Conservation (phyloP, 2,797 vertebrate genomes). For the Danio jaintianensis region DNA sequence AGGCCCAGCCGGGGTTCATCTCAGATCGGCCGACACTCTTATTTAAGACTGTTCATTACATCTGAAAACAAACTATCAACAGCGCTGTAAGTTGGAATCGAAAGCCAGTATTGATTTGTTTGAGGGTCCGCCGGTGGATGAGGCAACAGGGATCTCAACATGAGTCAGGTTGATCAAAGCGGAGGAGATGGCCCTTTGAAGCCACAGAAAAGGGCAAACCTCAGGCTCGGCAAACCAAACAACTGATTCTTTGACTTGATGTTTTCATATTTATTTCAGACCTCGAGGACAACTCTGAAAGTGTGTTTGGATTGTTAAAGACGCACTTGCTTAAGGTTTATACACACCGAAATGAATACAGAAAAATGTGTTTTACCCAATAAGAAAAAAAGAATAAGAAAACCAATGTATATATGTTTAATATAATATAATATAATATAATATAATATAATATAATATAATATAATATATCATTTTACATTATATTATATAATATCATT, state of each 20-base stretch:
- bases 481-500: too few species aligned
- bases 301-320: neutral
- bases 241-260: neutral
- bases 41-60: slow-evolving; percentile 30
- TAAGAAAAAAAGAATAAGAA: too few species aligned
- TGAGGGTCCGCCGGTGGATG: slow-evolving; percentile 71
- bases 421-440: too few species aligned
- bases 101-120: slow-evolving; percentile 69
- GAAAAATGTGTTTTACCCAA: too few species aligned
- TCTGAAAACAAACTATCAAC: slow-evolving; percentile 27
- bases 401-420: too few species aligned
- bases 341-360: neutral
- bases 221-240: slow-evolving; percentile 20
- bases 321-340: neutral
- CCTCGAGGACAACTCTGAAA: neutral
- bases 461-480: too few species aligned
- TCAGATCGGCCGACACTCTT: neutral
- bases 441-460: too few species aligned
- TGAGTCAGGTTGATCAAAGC: slow-evolving; percentile 69
- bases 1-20: neutral
- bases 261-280: neutral
- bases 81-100: slow-evolving; percentile 8
- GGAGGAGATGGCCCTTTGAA: slow-evolving; percentile 53
- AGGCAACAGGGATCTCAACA: slow-evolving; percentile 72
- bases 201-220: slow-evolving; percentile 28